These are phyloP conservation scores for Syrrhaptes paradoxus DNA, from an alignment of 2,113 vertebrate species.

Conservation along the genomic window DNA sequence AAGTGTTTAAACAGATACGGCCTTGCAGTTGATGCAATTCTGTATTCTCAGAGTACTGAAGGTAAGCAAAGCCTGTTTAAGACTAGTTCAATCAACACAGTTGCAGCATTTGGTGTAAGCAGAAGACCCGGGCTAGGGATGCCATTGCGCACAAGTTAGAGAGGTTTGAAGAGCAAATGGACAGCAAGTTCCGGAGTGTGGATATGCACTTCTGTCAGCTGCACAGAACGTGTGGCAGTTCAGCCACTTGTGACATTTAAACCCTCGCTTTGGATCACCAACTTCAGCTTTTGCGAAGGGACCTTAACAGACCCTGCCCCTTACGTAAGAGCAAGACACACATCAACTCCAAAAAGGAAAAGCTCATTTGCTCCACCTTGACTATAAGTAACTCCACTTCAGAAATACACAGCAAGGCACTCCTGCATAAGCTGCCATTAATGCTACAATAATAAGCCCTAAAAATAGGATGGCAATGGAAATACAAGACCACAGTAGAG, in stretches of 20 bases:
- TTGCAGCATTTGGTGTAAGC: background rate
- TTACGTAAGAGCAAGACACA: background rate
- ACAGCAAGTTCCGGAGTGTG: background rate
- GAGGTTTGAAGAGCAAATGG: background rate
- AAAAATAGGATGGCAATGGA: background rate
- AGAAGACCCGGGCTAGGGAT: background rate
- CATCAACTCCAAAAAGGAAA: background rate
- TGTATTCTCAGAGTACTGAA: background rate
- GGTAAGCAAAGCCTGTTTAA: background rate
- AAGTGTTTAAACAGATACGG: background rate
- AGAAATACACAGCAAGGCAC: background rate
- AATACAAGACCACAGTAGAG: background rate
- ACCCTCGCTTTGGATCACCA: background rate
- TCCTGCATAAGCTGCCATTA: background rate
- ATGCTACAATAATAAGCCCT: background rate
- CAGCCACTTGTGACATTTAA: background rate
- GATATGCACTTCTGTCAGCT: background rate
- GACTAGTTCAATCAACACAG: background rate
- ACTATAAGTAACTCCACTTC: accelerated
- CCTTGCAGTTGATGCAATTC: background rate
- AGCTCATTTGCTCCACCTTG: background rate
- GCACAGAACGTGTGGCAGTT: background rate
- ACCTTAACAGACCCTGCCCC: background rate
- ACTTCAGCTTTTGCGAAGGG: background rate
- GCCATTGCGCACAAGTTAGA: background rate